Percentiles rank a stretch among this genome's conserved stretches.
phyloP scores from a whole-genome alignment of 1,140 invertebrate species.

The Drosophila navojoa region DNA sequence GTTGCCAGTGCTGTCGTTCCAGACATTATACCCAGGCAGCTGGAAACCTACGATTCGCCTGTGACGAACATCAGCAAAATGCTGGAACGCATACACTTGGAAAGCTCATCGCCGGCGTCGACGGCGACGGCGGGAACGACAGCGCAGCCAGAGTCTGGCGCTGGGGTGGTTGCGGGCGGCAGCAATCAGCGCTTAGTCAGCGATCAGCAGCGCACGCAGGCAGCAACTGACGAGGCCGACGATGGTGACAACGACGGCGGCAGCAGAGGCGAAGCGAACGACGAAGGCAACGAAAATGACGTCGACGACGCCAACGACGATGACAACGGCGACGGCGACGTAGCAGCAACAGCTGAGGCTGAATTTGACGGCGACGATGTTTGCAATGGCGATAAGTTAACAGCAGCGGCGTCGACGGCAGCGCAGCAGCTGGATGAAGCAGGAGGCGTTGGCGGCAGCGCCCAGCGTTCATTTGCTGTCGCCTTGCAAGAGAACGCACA shows the following conservation, averaged over 20 bases:
- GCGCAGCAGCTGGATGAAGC: constrained; percentile 42
- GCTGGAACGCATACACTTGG: constrained; percentile 61
- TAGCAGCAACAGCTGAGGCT: constrained; percentile 17
- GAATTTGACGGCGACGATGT: constrained; percentile 6
- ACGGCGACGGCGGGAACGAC: not conserved
- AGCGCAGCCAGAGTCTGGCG: not conserved
- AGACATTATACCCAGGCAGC: constrained; percentile 63
- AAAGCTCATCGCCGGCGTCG: not conserved
- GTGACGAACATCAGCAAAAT: constrained; percentile 41
- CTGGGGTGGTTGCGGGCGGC: constrained; percentile 25
- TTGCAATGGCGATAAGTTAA: constrained; percentile 4
- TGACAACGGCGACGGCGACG: constrained; percentile 14
- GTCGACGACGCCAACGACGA: constrained; percentile 7
- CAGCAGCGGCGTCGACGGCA: constrained; percentile 13
- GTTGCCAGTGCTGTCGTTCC: constrained; percentile 21
- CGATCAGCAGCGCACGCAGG: constrained; percentile 24
- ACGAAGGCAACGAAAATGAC: constrained; percentile 29
- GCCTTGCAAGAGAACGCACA: constrained; percentile 71
- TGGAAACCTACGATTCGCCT: constrained; percentile 50
- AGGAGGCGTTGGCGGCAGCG: constrained; percentile 42
- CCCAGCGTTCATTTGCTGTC: constrained; percentile 71
- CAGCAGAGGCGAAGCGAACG: constrained; percentile 13
- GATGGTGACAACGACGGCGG: constrained; percentile 20
- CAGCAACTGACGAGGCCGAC: constrained; percentile 7
- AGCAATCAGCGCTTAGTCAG: constrained; percentile 35